A percentile compares a stretch with the other conserved stretches of the same genome.
phyloP scores from a whole-genome alignment of 2,797 vertebrate genomes.

The Enteromius fasciolatus region DNA sequence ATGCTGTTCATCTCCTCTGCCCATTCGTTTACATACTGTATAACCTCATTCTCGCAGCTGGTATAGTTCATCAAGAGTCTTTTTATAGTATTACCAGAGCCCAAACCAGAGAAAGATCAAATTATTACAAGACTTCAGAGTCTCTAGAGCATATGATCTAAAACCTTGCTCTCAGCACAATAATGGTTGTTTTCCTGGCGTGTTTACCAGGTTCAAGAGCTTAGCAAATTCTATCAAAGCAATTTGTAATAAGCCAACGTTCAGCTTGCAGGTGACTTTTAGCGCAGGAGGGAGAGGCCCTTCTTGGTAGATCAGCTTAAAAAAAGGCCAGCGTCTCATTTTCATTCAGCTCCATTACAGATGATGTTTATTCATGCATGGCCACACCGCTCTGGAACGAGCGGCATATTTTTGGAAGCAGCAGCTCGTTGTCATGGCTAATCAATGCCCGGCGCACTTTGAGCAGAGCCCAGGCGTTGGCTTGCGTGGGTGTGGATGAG shows the following conservation, averaged over 20 bases:
- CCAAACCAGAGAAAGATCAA: slow-evolving; percentile 31
- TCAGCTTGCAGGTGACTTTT: slow-evolving; percentile 53
- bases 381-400: slow-evolving; percentile 71
- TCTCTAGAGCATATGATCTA: slow-evolving; percentile 8
- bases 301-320: slow-evolving; percentile 54
- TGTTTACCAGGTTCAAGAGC: slow-evolving; percentile 51
- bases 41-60: slow-evolving; percentile 35
- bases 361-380: slow-evolving; percentile 81
- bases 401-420: slow-evolving; percentile 75
- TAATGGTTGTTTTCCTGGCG: slow-evolving; percentile 16
- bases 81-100: slow-evolving; percentile 18
- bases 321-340: slow-evolving; percentile 66
- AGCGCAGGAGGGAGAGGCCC: slow-evolving; percentile 26
- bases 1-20: slow-evolving; percentile 52
- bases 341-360: slow-evolving; percentile 78
- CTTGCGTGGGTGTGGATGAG: slow-evolving; percentile 58
- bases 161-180: slow-evolving; percentile 33
- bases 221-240: slow-evolving; percentile 58
- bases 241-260: slow-evolving; percentile 50
- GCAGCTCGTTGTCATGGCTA: slow-evolving; percentile 80
- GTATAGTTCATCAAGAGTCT: slow-evolving; percentile 13
- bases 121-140: slow-evolving; percentile 14
- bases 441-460: slow-evolving; percentile 77
- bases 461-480: slow-evolving; percentile 53
- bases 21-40: slow-evolving; percentile 55